phyloP scores from a whole-genome alignment of 92 coral and sea anemone species.

The Palythoa heliodiscus region DNA sequence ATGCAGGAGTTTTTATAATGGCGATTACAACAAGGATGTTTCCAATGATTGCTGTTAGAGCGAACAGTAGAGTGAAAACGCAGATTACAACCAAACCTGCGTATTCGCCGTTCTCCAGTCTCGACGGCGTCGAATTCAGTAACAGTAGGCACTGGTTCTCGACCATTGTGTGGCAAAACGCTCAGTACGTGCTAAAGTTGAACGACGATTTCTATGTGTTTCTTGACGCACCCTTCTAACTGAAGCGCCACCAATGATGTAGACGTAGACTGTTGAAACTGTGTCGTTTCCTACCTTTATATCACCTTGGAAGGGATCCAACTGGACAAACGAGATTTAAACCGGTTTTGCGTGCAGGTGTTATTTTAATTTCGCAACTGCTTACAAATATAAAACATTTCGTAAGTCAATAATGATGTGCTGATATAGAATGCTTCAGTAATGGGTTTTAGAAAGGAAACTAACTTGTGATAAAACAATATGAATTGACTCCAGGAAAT shows the following conservation, averaged over 20 bases:
- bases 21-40: slow-evolving; percentile 2
- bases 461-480: no score
- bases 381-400: no score
- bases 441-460: no score
- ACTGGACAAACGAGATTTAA: no score
- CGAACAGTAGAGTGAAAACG: background rate
- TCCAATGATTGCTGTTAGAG: slow-evolving; percentile 9
- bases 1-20: slow-evolving; percentile 24
- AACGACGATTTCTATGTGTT: background rate
- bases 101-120: background rate
- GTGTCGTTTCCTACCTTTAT: no score
- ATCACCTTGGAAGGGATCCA: no score
- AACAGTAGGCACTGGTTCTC: background rate
- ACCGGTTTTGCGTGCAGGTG: no score
- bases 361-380: no score
- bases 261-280: no score
- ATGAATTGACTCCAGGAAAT: no score
- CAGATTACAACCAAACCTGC: background rate
- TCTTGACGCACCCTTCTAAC: background rate
- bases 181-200: background rate
- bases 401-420: no score
- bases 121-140: background rate
- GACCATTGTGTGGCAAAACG: background rate
- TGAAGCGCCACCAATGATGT: background rate
- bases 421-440: no score